Conservation (phyloP, 2,888 invertebrate species). For the Hydrotaea cyrtoneurina region DNA sequence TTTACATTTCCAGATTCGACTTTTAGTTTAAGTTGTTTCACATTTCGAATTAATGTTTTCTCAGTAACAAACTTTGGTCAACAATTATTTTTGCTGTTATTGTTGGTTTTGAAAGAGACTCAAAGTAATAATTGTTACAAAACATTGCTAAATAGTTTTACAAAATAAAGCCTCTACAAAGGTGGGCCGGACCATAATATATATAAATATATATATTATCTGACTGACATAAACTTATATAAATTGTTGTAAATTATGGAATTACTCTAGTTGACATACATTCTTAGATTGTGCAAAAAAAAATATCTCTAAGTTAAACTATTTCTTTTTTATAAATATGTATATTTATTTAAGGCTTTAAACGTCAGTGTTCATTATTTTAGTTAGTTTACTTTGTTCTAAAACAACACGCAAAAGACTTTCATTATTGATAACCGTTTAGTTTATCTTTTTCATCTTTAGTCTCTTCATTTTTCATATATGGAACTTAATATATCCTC, state of each 20-base stretch:
- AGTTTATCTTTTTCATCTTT: background rate
- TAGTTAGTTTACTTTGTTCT: constrained; percentile 10
- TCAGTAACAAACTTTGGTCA: background rate
- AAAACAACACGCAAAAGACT: background rate
- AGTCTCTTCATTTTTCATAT: constrained; percentile 6
- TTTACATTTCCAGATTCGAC: background rate
- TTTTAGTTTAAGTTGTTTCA: background rate
- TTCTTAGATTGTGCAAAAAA: constrained; percentile 18
- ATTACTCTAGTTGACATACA: background rate
- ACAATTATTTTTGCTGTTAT: background rate
- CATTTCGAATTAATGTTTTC: background rate
- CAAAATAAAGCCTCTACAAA: constrained; percentile 26
- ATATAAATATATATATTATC: too few relatives aligned
- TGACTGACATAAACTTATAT: constrained; percentile 6
- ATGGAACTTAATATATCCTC: constrained; percentile 31
- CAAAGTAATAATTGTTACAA: constrained; percentile 13
- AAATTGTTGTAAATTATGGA: constrained; percentile 24
- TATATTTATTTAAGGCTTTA: constrained; percentile 33
- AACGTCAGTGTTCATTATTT: constrained; percentile 6
- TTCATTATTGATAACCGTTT: background rate
- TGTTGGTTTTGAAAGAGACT: background rate
- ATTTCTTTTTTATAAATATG: background rate
- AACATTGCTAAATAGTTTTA: background rate
- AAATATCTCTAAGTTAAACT: constrained; percentile 21
- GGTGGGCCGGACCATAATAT: constrained; percentile 10